These are phyloP conservation scores for Lithophane semibrunnea DNA, from an alignment of 2,888 invertebrate species.

Conservation along the genomic window DNA sequence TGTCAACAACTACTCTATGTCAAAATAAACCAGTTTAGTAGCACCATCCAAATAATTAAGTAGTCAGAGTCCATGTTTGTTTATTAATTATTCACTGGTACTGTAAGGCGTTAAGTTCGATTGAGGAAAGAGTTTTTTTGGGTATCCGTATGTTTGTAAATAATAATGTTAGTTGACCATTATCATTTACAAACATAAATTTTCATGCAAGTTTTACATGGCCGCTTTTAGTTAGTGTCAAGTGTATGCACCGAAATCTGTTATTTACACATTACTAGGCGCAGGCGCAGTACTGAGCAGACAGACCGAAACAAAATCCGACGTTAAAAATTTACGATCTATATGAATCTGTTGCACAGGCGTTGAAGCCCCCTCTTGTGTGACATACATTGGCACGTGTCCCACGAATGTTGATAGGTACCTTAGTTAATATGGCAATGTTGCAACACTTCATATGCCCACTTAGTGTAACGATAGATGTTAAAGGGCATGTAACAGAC, in stretches of 20 bases:
- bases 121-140: background rate
- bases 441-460: background rate
- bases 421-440: background rate
- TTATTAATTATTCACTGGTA: background rate
- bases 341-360: background rate
- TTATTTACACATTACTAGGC: background rate
- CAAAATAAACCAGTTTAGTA: slow-evolving; percentile 33
- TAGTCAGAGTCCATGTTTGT: slow-evolving; percentile 15
- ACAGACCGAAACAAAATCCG: too few relatives aligned
- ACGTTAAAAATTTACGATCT: background rate
- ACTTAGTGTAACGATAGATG: background rate
- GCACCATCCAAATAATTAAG: background rate
- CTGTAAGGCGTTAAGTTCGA: background rate
- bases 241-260: background rate
- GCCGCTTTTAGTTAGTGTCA: too few relatives aligned
- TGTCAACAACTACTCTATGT: slow-evolving; percentile 2
- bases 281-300: too few relatives aligned
- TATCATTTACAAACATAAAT: background rate
- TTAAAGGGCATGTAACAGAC: background rate
- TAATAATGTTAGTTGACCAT: background rate
- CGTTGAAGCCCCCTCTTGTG: background rate
- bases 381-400: slow-evolving; percentile 11
- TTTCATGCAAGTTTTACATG: background rate
- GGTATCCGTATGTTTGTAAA: background rate
- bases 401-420: background rate